Base-by-base conservation (phyloP, 2,888 invertebrate species). In the Ophion obscuratus region DNA sequence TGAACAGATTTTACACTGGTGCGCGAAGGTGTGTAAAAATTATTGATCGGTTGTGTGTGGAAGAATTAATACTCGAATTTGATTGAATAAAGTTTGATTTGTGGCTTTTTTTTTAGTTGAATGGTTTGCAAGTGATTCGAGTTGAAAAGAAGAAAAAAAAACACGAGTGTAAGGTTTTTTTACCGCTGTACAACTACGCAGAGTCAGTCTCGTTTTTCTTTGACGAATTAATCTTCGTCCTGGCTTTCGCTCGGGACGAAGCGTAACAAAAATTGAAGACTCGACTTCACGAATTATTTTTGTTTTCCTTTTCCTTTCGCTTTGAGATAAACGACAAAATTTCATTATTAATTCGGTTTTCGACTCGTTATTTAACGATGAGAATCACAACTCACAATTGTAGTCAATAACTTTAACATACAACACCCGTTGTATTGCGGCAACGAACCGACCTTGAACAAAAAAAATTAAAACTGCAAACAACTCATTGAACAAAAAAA, bases 41-140 rank as follows among this genome's bases (percentile, higher is more conserved):
- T 90, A 89, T 89, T 89, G 90, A 91, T 91, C 87, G 90, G 88
- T 91, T 91, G 91, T 89, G 90, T 90, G 90, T 91, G 91, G 90
- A 90, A 90, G 89, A 85, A 89, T 81, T 27, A 86, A 88, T 79
- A 89, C 88, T 84, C 86, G 86, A 89, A 87, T 84, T 75, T 76
- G 76, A 85, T 88, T 86, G 87, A 80, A 75, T 75, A 81, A 77
- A 83, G 84, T 85, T 85, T 87, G 74, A 81, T 86, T 87, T 44
- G 10, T 44, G 10, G 10, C n/a, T 31, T 31, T 53, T 53, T 67
- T 74, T 84, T 83, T 78, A 70, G 61, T 87, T 84, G 88, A 87
- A 88, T 88, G 88, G 87, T 87, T 89, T 87, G 88, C 84, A 83
- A 85, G 87, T 87, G 84, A 83, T 20, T 81, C 53, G 53, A 70